Percentiles rank a stretch among this genome's conserved stretches.
These are phyloP conservation scores for Buathra laborator DNA, from an alignment of 2,888 invertebrate species.

Conservation along the genomic window DNA sequence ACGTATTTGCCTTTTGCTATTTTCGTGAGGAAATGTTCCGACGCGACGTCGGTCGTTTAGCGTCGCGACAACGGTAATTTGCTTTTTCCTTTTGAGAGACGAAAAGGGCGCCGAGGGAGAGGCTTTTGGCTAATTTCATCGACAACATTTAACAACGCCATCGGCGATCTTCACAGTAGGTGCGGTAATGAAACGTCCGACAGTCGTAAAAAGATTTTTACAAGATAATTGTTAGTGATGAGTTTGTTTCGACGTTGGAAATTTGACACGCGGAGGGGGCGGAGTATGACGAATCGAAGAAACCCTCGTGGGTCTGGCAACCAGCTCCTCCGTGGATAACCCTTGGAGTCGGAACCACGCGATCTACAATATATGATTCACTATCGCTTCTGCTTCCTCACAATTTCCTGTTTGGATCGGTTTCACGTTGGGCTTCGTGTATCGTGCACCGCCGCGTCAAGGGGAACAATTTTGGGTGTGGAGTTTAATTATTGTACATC, in stretches of 20 bases:
- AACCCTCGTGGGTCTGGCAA: constrained; percentile 38
- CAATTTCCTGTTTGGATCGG: constrained; percentile 62
- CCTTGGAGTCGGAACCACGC: constrained; percentile 40
- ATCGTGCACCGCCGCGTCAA: constrained; percentile 10
- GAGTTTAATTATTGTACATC: constrained; percentile 29
- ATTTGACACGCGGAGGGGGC: constrained; percentile 43
- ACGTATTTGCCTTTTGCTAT: constrained; percentile 42
- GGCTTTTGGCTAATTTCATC: neutral
- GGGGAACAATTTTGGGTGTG: constrained; percentile 28
- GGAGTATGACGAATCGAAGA: constrained; percentile 58
- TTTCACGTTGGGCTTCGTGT: constrained; percentile 56
- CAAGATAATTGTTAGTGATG: constrained; percentile 2
- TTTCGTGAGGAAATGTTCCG: constrained; percentile 50
- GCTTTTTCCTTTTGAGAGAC: constrained; percentile 10
- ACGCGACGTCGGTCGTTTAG: constrained; percentile 36
- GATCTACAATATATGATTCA: constrained; percentile 58
- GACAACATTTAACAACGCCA: constrained; percentile 1
- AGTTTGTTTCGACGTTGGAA: constrained; percentile 21
- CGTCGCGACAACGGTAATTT: constrained; percentile 25
- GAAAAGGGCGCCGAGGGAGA: neutral
- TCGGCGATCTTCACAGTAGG: neutral
- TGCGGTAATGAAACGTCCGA: constrained; percentile 4
- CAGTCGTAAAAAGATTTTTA: constrained; percentile 23
- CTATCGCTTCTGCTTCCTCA: constrained; percentile 35
- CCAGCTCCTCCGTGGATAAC: constrained; percentile 1